Conservation (phyloP, 2,113 vertebrate genomes). For the Microtus ochrogaster region DNA sequence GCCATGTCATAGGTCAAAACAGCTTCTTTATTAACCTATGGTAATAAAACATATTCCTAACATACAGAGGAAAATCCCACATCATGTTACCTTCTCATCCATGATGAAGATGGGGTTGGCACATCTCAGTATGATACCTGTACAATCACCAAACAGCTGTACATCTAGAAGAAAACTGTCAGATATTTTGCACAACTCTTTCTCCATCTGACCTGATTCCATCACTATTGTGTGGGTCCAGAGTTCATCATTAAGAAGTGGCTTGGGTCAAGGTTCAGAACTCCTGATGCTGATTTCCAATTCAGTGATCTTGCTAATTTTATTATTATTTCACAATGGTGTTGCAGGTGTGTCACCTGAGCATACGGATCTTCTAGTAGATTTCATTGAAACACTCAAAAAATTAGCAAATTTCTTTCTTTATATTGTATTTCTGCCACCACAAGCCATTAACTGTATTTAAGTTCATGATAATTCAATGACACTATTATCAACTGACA, state of each 20-base stretch:
- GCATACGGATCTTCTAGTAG: neutral
- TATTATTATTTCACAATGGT: neutral
- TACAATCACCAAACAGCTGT: neutral
- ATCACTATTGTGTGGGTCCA: neutral
- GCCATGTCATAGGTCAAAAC: too few species aligned
- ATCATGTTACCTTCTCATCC: neutral
- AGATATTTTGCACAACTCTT: neutral
- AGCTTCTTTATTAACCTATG: too few species aligned
- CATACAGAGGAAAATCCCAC: too few species aligned
- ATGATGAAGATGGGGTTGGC: neutral
- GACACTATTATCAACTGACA: neutral
- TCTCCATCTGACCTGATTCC: neutral
- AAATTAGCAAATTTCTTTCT: neutral
- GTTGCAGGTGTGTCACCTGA: neutral
- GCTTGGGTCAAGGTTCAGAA: neutral
- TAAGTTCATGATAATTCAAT: neutral
- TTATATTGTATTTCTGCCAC: too few species aligned
- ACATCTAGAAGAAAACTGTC: neutral
- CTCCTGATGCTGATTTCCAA: neutral
- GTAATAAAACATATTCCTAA: too few species aligned
- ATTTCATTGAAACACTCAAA: neutral
- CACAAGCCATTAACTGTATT: neutral
- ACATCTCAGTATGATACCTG: neutral
- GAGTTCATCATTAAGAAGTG: neutral
- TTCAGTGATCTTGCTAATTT: neutral